Percentiles rank a stretch among this genome's conserved stretches.
Conservation (phyloP, 2,797 vertebrate genomes). For the Intellagama lesueurii region DNA sequence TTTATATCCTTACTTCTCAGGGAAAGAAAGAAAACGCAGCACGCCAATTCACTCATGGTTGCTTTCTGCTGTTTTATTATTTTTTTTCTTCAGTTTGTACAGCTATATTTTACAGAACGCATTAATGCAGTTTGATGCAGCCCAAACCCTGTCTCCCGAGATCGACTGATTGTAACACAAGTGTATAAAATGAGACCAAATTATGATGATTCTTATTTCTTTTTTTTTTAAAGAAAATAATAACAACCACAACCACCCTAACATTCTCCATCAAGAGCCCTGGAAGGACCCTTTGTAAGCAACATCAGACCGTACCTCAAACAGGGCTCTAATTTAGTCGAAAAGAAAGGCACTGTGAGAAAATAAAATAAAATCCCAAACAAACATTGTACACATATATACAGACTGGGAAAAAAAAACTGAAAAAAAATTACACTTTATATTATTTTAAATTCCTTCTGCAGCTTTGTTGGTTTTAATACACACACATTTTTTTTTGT, state of each 20-base stretch:
- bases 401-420: constrained; percentile 82
- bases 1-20: too few relatives aligned
- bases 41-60: constrained; percentile 82
- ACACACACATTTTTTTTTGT: constrained; percentile 85
- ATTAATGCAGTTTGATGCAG: constrained; percentile 92
- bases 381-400: constrained; percentile 83
- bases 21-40: neutral
- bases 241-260: constrained; percentile 11
- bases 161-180: constrained; percentile 87
- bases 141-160: constrained; percentile 92
- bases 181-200: constrained; percentile 81
- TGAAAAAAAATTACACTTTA: constrained; percentile 84
- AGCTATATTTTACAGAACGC: constrained; percentile 95
- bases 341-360: constrained; percentile 87
- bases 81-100: constrained; percentile 94
- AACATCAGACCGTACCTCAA: constrained; percentile 81
- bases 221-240: constrained; percentile 30
- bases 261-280: constrained; percentile 80
- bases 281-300: constrained; percentile 69
- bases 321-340: constrained; percentile 73
- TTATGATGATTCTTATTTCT: neutral
- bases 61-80: constrained; percentile 86
- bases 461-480: constrained; percentile 90
- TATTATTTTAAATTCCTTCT: constrained; percentile 86
- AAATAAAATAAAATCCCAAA: constrained; percentile 57